Evolutionary conservation across 2,888 invertebrate genomes (phyloP), one percentile per base, ranked within the genome.

Genomic region (Thecophora atra): DNA sequence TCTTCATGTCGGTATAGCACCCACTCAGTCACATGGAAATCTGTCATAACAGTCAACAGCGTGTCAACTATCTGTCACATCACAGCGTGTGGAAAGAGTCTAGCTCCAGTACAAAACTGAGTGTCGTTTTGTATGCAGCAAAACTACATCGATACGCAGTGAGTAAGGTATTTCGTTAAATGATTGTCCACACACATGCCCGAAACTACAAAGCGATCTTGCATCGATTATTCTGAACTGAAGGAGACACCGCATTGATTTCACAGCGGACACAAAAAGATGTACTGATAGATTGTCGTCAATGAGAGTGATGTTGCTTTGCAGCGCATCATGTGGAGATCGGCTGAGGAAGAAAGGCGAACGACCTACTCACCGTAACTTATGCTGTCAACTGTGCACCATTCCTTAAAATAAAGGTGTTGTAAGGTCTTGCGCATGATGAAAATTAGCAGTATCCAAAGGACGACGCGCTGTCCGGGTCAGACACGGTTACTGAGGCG

Each of bases 251-350:
- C n/a, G n/a, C n/a, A n/a, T n/a, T n/a, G n/a, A n/a, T n/a, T n/a
- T n/a, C n/a, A n/a, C n/a, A n/a, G n/a, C n/a, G n/a, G n/a, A n/a
- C n/a, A n/a, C n/a, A n/a, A n/a, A n/a, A n/a, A n/a, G n/a, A n/a
- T n/a, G n/a, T n/a, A n/a, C n/a, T n/a, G n/a, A n/a, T n/a, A 42
- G 58, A 5, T 72, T 54, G 69, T 52, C 30, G 56, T n/a, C 63
- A 13, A 67, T 67, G 15, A 72, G 68, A 26, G 67, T 67, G 54
- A 21, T 72, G 37, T 72, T 72, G n/a, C n/a, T n/a, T n/a, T n/a
- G n/a, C n/a, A n/a, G n/a, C n/a, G n/a, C n/a, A n/a, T n/a, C n/a
- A n/a, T n/a, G n/a, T n/a, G n/a, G n/a, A n/a, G n/a, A n/a, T n/a
- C n/a, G n/a, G n/a, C 30, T 24, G 4, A 5, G 62, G 62, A 8